These are phyloP conservation scores for Drosophila flavopinicola DNA, from an alignment of 2,888 invertebrate genomes.

Conservation along the genomic window DNA sequence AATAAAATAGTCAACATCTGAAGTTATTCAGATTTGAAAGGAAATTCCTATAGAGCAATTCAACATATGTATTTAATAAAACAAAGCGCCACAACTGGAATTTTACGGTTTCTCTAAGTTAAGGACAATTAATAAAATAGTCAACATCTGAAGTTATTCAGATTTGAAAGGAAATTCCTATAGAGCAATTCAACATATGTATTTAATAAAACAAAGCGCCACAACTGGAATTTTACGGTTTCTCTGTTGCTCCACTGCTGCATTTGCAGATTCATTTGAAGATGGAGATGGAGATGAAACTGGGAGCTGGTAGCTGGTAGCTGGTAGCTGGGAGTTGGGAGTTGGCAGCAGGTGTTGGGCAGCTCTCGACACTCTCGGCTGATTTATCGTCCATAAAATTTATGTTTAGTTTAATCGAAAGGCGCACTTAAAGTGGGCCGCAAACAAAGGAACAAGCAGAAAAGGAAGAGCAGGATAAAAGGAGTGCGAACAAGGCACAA, in stretches of 20 bases:
- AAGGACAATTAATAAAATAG: too few species aligned
- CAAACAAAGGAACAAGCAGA: conserved; percentile 27
- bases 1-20: too few species aligned
- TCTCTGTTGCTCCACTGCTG: conserved; percentile 5
- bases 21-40: too few species aligned
- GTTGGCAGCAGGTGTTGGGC: conserved; percentile 64
- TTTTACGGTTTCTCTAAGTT: conserved; percentile 1
- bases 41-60: too few species aligned
- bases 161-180: too few species aligned
- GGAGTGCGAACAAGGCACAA: neutral
- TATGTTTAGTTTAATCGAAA: conserved; percentile 81
- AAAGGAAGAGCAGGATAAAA: too few species aligned
- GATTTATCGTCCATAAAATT: conserved; percentile 77
- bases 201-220: neutral
- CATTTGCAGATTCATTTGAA: conserved; percentile 5
- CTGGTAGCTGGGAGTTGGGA: conserved; percentile 1
- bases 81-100: neutral
- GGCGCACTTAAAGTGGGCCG: conserved; percentile 54
- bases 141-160: too few species aligned
- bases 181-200: neutral
- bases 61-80: neutral
- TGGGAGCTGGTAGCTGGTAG: neutral
- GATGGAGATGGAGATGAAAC: neutral
- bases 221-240: neutral
- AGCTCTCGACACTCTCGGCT: conserved; percentile 52